Conservation (phyloP, 2,113 vertebrate genomes). For the Chloropsis cyanopogon region DNA sequence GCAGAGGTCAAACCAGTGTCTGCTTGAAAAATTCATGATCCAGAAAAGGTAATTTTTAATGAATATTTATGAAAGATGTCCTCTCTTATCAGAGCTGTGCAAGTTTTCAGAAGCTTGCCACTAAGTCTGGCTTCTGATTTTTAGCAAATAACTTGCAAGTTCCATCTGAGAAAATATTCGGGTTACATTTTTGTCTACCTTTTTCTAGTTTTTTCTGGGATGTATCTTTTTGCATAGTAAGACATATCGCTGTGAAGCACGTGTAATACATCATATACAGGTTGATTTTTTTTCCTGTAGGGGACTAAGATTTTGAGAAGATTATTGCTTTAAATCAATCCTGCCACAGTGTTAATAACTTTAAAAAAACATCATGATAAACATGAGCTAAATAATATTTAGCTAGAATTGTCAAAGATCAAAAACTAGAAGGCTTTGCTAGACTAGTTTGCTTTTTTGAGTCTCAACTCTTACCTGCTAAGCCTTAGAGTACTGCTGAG, state of each 20-base stretch:
- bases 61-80: constrained; percentile 80
- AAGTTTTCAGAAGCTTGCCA: constrained; percentile 76
- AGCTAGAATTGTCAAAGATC: not conserved
- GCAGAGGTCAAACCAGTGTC: constrained; percentile 77
- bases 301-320: not conserved
- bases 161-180: constrained; percentile 51
- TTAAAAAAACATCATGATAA: not conserved
- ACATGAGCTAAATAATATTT: not conserved
- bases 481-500: not conserved
- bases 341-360: not conserved
- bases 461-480: not conserved
- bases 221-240: not conserved
- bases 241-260: not conserved
- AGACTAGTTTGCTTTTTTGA: not conserved
- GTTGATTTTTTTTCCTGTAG: not conserved
- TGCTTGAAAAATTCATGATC: constrained; percentile 82
- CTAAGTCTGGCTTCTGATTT: constrained; percentile 68
- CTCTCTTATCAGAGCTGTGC: constrained; percentile 77
- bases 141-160: constrained; percentile 46
- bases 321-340: not conserved
- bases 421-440: not conserved
- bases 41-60: constrained; percentile 83
- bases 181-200: constrained; percentile 41
- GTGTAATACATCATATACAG: not conserved
- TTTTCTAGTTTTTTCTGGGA: constrained; percentile 26